Evolutionary conservation across 2,797 vertebrate genomes (phyloP).

Genomic region (Hippoglossus hippoglossus): DNA sequence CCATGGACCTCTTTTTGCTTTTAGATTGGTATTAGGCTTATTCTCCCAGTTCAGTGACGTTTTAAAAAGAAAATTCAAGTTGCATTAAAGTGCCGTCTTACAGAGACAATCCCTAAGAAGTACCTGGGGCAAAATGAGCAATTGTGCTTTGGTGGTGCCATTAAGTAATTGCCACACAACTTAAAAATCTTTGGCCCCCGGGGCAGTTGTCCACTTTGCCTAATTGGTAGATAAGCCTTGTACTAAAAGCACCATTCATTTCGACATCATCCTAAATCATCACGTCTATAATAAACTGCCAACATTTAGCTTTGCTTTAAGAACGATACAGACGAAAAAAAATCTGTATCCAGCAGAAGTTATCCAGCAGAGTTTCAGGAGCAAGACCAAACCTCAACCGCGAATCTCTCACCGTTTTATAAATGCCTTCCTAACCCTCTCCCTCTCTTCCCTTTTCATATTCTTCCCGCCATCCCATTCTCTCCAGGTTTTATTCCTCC

Average conservation of each 20-base stretch:
- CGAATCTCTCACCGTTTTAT: no score
- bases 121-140: not conserved
- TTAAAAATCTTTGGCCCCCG: not conserved
- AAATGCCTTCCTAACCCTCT: no score
- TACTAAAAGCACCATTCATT: not conserved
- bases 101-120: slow-evolving; percentile 11
- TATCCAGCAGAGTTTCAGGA: not conserved
- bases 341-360: not conserved
- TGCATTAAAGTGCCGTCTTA: slow-evolving; percentile 15
- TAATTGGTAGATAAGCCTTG: not conserved
- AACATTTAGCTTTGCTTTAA: not conserved
- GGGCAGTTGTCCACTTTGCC: not conserved
- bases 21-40: slow-evolving; percentile 20
- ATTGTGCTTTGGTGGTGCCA: not conserved
- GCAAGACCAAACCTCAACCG: no score
- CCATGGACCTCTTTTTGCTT: slow-evolving; percentile 6
- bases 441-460: no score
- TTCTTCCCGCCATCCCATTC: no score
- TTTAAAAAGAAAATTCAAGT: slow-evolving; percentile 4
- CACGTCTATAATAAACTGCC: slow-evolving; percentile 10
- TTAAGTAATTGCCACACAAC: not conserved
- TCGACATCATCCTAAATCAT: not conserved
- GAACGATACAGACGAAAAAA: no score
- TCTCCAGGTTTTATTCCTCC: no score
- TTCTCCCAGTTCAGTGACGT: slow-evolving; percentile 16